Conservation (phyloP, 2,888 invertebrate species). For the Unio pictorum region DNA sequence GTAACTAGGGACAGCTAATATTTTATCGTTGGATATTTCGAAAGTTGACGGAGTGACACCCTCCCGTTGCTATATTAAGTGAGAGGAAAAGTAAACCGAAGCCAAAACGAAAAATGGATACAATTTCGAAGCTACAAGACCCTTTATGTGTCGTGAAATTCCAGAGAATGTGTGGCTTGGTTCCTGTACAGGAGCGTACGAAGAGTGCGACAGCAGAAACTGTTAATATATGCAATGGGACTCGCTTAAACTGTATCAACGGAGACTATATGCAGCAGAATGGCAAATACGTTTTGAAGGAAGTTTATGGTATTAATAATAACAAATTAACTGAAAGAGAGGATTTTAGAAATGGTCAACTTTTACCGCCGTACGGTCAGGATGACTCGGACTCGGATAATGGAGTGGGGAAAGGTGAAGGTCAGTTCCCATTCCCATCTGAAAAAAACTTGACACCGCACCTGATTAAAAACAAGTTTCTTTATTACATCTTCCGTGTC, state of each 20-base stretch:
- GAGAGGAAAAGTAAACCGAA: neutral
- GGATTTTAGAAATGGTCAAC: constrained; percentile 24
- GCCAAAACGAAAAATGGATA: constrained; percentile 13
- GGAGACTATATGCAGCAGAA: constrained; percentile 27
- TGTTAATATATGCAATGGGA: neutral
- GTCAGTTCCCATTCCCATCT: constrained; percentile 7
- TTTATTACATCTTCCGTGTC: constrained; percentile 46
- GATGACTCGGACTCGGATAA: constrained; percentile 33
- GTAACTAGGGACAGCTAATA: too few species aligned
- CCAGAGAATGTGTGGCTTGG: constrained; percentile 39
- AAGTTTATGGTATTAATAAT: constrained; percentile 8
- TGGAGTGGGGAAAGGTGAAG: constrained; percentile 8
- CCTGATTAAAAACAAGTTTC: constrained; percentile 32
- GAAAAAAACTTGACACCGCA: constrained; percentile 23
- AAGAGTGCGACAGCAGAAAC: constrained; percentile 1
- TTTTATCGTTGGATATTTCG: too few species aligned
- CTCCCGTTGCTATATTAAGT: too few species aligned
- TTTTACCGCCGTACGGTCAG: constrained; percentile 24
- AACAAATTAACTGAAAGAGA: constrained; percentile 5
- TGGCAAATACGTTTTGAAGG: constrained; percentile 21
- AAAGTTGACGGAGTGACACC: too few species aligned
- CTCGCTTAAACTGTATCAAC: constrained; percentile 1
- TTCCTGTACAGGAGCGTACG: constrained; percentile 15
- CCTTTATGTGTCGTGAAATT: constrained; percentile 33
- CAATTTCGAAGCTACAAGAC: constrained; percentile 20